Evolutionary conservation across 2,113 vertebrate species (phyloP), one percentile per base, ranked within the genome.

Genomic region (Neolamprologus ventralis): DNA sequence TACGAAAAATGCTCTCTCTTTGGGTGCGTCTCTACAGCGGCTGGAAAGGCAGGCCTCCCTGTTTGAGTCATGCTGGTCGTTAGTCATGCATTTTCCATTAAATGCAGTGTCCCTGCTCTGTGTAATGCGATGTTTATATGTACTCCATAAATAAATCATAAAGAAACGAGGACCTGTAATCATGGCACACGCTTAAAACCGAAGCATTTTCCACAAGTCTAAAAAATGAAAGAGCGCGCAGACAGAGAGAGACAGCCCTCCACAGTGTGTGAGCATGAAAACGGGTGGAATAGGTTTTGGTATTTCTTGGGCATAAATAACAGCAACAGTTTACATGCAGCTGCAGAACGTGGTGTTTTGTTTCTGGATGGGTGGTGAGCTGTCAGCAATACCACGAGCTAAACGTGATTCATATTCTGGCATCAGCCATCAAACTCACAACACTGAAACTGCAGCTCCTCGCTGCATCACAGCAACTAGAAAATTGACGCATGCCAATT

Each of bases 321-420:
- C 81, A 80, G 57, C 85, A 85, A n/a, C 28, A 54, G 90, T 86
- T 89, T 89, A 82, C 79, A 85, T 86, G 80, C 92, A 91, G 79
- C 91, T 85, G 83, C 89, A 85, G 80, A 88, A 86, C 51, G 80
- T 71, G 88, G 73, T 80, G 91, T 89, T 91, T 84, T 85, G 85
- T 92, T 91, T 92, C 81, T 88, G 86, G 87, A 87, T 87, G 82
- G 85, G 78, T 80, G 89, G 87, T 5, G 53, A 88, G 85, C 93
- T 89, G 91, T 91, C 91, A 89, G 90, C 37, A 40, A 90, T 84
- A 86, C 78, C 83, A 80, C 40, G 5, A 78, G 49, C 73, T 81
- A 75, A 54, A 87, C 71, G 45, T 83, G 81, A 92, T 91, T 92
- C 90, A 91, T 87, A 90, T 87, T 89, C 89, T 79, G 82, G 85